Conservation (phyloP, 2,797 vertebrate genomes). For the Xyrichtys novacula region DNA sequence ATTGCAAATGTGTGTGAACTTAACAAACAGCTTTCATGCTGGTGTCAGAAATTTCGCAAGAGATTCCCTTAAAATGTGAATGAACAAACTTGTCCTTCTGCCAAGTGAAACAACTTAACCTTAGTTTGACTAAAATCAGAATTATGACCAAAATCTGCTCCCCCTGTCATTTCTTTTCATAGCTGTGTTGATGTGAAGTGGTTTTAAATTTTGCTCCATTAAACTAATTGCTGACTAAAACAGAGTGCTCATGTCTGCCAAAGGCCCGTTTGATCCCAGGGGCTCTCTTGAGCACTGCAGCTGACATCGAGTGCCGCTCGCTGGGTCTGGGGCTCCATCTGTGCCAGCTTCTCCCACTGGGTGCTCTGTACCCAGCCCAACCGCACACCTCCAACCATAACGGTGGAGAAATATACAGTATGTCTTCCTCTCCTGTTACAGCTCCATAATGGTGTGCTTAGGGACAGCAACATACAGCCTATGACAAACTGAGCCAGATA, state of each 20-base stretch:
- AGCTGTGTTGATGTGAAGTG: conserved; percentile 58
- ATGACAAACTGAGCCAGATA: background rate
- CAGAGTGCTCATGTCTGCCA: conserved; percentile 69
- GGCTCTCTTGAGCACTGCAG: conserved; percentile 73
- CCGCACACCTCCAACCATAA: background rate
- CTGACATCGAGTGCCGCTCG: conserved; percentile 76
- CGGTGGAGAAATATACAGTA: conserved; percentile 27
- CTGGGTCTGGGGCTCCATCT: conserved; percentile 78
- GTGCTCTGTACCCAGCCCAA: conserved; percentile 45
- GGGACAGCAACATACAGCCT: background rate
- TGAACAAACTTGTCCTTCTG: conserved; percentile 15
- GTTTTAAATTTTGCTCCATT: conserved; percentile 77
- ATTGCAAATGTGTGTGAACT: too few relatives aligned
- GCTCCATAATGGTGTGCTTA: conserved; percentile 18
- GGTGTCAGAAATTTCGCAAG: conserved; percentile 15
- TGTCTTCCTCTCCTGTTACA: conserved; percentile 7
- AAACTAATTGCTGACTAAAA: conserved; percentile 75
- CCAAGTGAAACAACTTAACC: conserved; percentile 43
- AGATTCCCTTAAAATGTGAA: conserved; percentile 27
- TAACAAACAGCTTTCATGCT: background rate
- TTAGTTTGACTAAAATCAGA: conserved; percentile 33
- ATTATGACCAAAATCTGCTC: conserved; percentile 39
- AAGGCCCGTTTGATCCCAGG: conserved; percentile 68
- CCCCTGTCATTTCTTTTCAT: conserved; percentile 41
- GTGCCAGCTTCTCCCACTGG: conserved; percentile 75